Percentiles rank a stretch among this genome's conserved stretches.
Evolutionary conservation across 1,140 invertebrate species (phyloP).

Genomic region (Myzus persicae): DNA sequence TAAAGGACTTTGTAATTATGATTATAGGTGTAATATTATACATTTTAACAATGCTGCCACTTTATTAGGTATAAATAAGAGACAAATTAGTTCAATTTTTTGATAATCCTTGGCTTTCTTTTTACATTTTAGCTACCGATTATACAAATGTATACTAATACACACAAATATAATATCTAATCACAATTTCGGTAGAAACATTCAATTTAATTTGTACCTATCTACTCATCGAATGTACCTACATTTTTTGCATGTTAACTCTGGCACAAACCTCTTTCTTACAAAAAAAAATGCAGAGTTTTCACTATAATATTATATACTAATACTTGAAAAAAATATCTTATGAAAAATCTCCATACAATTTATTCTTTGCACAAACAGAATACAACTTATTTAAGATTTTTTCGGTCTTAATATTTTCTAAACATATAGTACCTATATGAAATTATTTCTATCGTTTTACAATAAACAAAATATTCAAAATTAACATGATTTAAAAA

Average conservation of each 20-base stretch:
- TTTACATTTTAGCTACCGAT: no score
- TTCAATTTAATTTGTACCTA: slow-evolving; percentile 3
- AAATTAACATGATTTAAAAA: background rate
- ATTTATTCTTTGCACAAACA: background rate
- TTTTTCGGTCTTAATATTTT: background rate
- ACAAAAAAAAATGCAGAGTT: background rate
- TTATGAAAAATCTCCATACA: background rate
- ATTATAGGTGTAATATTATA: no score
- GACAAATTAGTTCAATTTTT: no score
- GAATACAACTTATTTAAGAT: background rate
- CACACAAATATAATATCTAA: background rate
- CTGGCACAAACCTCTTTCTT: background rate
- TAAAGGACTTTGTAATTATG: no score
- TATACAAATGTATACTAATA: background rate
- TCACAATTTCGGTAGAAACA: background rate
- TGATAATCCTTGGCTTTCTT: no score
- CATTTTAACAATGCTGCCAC: no score
- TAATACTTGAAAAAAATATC: background rate
- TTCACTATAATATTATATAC: background rate
- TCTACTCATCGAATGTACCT: background rate
- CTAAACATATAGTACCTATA: no score
- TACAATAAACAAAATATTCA: background rate
- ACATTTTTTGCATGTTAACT: background rate
- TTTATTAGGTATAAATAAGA: no score
- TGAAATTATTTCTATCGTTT: background rate